These are phyloP conservation scores for Triops longicaudatus DNA, from an alignment of 1,140 invertebrate genomes.

Conservation along the genomic window DNA sequence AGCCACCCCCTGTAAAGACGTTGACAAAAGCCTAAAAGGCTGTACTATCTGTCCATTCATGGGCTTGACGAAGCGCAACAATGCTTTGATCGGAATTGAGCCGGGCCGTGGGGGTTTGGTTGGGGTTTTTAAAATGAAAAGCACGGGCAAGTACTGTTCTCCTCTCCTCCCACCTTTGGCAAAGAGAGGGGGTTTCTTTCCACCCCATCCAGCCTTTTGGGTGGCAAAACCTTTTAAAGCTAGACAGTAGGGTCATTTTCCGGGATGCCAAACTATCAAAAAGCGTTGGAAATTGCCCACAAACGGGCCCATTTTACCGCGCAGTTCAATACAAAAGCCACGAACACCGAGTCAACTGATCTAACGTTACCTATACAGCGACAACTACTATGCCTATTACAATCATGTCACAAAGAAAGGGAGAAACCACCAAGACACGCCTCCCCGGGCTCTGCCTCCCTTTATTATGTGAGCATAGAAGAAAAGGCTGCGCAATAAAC, in stretches of 20 bases:
- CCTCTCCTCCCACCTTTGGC: too few species aligned
- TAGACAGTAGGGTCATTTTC: conserved; percentile 4
- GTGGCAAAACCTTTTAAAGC: neutral
- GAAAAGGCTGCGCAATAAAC: neutral
- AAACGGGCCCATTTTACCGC: conserved; percentile 8
- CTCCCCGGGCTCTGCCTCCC: neutral
- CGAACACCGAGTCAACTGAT: neutral
- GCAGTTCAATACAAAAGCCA: neutral
- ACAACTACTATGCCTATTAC: neutral
- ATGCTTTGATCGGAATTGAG: conserved; percentile 15
- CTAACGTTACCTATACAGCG: neutral
- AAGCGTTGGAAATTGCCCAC: conserved; percentile 14
- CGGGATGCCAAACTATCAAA: conserved; percentile 1
- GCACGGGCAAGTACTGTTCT: neutral
- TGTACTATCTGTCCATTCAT: neutral
- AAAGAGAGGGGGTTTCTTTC: too few species aligned
- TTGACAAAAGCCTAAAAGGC: conserved; percentile 11
- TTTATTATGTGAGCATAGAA: neutral
- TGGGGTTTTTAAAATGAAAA: neutral
- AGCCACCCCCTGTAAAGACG: neutral
- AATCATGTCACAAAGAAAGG: neutral
- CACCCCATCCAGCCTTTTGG: neutral
- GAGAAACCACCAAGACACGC: neutral
- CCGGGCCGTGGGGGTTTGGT: neutral
- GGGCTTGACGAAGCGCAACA: conserved; percentile 13